A percentile compares a stretch with the other conserved stretches of the same genome.
Conservation (phyloP, 2,888 invertebrate species). For the Sipha maydis region DNA sequence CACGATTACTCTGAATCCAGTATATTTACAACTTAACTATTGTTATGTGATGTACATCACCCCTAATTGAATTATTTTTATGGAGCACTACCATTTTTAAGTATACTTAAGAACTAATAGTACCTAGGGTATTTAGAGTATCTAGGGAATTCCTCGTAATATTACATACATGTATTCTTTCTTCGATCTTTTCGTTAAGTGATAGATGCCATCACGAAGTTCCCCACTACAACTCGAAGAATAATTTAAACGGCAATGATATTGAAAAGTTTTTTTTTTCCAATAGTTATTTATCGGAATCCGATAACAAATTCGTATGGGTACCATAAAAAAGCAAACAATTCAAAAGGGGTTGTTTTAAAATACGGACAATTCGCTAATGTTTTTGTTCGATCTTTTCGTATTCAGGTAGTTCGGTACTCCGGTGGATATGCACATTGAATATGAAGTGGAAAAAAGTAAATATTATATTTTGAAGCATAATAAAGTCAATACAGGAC, state of each 20-base stretch:
- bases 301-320: background rate
- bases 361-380: background rate
- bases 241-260: no score
- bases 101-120: no score
- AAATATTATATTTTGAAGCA: background rate
- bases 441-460: conserved; percentile 8
- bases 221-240: no score
- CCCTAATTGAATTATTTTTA: no score
- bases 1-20: background rate
- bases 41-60: no score
- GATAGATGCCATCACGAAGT: no score
- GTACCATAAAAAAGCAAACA: background rate
- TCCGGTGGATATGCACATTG: background rate
- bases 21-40: no score
- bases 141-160: no score
- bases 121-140: no score
- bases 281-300: background rate
- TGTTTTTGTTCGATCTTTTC: background rate
- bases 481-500: background rate
- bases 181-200: no score
- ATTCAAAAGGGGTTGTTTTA: background rate
- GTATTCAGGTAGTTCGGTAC: background rate
- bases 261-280: background rate
- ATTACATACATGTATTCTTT: no score
- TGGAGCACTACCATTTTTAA: no score